Conservation (phyloP, 2,888 invertebrate species). For the Polia nebulosa region DNA sequence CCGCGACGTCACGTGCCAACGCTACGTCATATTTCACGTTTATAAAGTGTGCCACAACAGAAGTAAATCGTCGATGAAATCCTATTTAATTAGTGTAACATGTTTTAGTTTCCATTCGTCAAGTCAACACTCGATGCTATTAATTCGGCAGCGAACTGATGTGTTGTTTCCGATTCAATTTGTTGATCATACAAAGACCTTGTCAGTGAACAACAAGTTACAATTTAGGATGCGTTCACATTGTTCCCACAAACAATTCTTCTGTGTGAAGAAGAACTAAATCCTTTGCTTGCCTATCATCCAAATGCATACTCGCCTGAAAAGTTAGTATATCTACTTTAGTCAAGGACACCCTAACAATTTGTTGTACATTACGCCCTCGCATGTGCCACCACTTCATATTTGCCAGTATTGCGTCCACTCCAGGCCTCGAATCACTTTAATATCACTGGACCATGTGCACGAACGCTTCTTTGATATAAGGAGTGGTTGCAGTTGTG, state of each 20-base stretch:
- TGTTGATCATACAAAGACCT: constrained; percentile 20
- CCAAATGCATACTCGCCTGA: background rate
- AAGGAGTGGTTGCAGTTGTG: background rate
- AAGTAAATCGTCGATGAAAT: constrained; percentile 38
- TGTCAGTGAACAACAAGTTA: constrained; percentile 15
- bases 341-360: background rate
- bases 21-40: constrained; percentile 36
- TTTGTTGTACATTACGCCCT: constrained; percentile 8
- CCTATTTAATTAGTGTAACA: constrained; percentile 38
- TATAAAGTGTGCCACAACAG: constrained; percentile 31
- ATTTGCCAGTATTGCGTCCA: background rate
- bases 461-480: constrained; percentile 1
- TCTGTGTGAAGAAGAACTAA: background rate
- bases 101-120: constrained; percentile 44
- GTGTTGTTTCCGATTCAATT: constrained; percentile 34
- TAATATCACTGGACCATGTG: constrained; percentile 9
- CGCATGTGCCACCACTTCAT: constrained; percentile 18
- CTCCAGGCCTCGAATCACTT: constrained; percentile 2
- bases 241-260: background rate
- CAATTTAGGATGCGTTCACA: constrained; percentile 13
- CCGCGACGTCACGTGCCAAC: constrained; percentile 29
- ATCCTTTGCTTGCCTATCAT: background rate
- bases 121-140: constrained; percentile 37
- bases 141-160: constrained; percentile 37
- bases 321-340: background rate